phyloP scores from a whole-genome alignment of 1,140 invertebrate genomes.

The Drosophila asahinai region DNA sequence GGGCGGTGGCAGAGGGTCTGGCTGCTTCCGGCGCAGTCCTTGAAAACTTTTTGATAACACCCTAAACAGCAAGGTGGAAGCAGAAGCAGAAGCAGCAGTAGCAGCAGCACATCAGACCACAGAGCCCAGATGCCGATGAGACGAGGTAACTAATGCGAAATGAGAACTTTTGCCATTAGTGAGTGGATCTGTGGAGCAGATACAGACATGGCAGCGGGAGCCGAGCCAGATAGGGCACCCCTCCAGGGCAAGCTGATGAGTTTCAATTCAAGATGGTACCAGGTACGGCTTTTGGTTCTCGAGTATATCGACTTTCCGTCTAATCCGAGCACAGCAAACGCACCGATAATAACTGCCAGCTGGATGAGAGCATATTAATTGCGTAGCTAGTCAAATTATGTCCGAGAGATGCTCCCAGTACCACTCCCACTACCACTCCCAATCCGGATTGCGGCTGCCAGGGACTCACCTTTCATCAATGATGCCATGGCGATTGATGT shows the following conservation, averaged over 20 bases:
- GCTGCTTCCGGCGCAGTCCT: slow-evolving; percentile 69
- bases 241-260: slow-evolving; percentile 23
- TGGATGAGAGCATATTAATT: slow-evolving; percentile 21
- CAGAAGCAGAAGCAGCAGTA: neutral
- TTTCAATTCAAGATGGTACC: slow-evolving; percentile 31
- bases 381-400: slow-evolving; percentile 1
- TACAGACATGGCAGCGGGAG: slow-evolving; percentile 18
- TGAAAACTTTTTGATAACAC: slow-evolving; percentile 78
- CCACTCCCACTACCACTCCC: no score
- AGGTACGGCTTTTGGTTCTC: slow-evolving; percentile 10
- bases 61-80: slow-evolving; percentile 47
- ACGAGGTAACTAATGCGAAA: slow-evolving; percentile 69
- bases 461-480: slow-evolving; percentile 85
- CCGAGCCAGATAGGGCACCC: neutral
- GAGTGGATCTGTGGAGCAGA: slow-evolving; percentile 47
- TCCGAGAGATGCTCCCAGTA: neutral
- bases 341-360: slow-evolving; percentile 14
- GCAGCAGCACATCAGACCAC: slow-evolving; percentile 27
- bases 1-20: slow-evolving; percentile 2
- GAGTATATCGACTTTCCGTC: slow-evolving; percentile 3
- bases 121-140: slow-evolving; percentile 53
- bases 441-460: no score
- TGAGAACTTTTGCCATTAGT: slow-evolving; percentile 76
- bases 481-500: slow-evolving; percentile 89
- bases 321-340: neutral